Base-by-base conservation (phyloP, 1,140 invertebrate species). In the Chlorops oryzae region DNA sequence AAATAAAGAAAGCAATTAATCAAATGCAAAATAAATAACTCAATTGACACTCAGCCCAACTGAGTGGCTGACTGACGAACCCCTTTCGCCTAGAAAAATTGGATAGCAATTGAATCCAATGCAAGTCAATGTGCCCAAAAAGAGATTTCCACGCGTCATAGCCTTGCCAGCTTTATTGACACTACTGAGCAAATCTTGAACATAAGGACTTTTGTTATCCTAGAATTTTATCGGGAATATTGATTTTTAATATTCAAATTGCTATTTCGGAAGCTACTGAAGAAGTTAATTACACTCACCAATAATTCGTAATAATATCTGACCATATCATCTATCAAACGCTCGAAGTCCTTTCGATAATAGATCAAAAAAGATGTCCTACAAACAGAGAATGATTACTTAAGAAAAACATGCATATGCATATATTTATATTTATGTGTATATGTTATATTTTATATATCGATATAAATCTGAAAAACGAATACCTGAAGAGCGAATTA, bases 281-380 rank as follows among this genome's bases (percentile, higher is more conserved):
- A 15, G 34, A 10, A 35, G n/a, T 5, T 35, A n/a, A n/a, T n/a
- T n/a, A n/a, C n/a, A 34, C 40, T 44, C n/a, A 54, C 48, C 37
- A 42, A 47, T 18, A 54, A 39, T 2, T 40, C 52, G 39, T 68
- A 54, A 25, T 63, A 68, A 32, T 50, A 56, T 0, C 6, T n/a
- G 1, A 24, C 44, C 5, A 68, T 35, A 22, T 57, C 49, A 3
- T 25, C 20, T 12, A 68, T 55, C 15, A 68, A 27, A 6, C 43
- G 34, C 46, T 63, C 40, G 20, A 68, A 68, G 21, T 56, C 54
- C 1, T 48, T 44, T 21, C 65, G 57, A 40, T 68, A 59, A 6
- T 50, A 37, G 1, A 69, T 39, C 21, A 69, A 15, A 5, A 66
- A 46, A 52, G 52, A 63, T 4, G 62, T 66, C n/a, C n/a, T n/a